phyloP scores from a whole-genome alignment of 2,888 invertebrate genomes.

The Yponomeuta sedellus region DNA sequence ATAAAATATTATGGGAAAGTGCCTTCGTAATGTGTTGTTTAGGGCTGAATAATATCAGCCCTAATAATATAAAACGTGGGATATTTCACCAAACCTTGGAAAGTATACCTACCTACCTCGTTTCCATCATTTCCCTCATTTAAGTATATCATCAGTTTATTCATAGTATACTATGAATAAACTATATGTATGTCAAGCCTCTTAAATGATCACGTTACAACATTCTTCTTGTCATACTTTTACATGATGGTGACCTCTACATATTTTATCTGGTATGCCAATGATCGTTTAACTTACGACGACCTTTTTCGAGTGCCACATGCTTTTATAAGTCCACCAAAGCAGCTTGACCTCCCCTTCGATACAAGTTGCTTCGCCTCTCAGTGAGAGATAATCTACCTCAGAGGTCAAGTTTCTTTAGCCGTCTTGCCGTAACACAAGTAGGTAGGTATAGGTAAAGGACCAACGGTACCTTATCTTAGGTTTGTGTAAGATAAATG shows the following conservation, averaged over 20 bases:
- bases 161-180: too few relatives aligned
- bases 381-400: slow-evolving; percentile 4
- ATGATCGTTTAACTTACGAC: slow-evolving; percentile 65
- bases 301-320: slow-evolving; percentile 54
- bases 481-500: not conserved
- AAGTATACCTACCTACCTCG: too few relatives aligned
- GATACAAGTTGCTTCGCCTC: slow-evolving; percentile 24
- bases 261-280: slow-evolving; percentile 70
- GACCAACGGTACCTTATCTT: slow-evolving; percentile 14
- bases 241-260: slow-evolving; percentile 61
- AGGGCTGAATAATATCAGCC: too few relatives aligned
- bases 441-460: slow-evolving; percentile 3
- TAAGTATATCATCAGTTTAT: too few relatives aligned
- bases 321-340: slow-evolving; percentile 38
- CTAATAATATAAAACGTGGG: too few relatives aligned
- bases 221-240: not conserved
- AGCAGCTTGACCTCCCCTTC: slow-evolving; percentile 41
- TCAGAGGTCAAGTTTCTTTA: not conserved
- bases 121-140: too few relatives aligned
- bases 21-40: too few relatives aligned
- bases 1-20: too few relatives aligned
- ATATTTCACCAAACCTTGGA: too few relatives aligned
- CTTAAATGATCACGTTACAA: not conserved
- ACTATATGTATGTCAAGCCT: not conserved
- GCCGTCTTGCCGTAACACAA: not conserved